Conservation (phyloP, 2,888 invertebrate genomes). For the Allacma fusca region DNA sequence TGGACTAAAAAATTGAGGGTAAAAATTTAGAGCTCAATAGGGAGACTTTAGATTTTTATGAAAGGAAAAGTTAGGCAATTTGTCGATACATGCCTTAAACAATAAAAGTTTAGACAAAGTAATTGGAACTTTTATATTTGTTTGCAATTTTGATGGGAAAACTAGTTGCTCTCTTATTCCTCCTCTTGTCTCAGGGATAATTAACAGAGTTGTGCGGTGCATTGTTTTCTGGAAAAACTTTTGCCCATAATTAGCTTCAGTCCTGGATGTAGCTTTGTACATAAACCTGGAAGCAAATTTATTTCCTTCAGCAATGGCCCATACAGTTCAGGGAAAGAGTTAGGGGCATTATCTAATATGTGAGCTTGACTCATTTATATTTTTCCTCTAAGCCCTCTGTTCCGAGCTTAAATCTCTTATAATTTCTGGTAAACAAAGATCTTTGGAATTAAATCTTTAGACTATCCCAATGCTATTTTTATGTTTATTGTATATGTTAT, state of each 20-base stretch:
- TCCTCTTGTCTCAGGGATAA: not conserved
- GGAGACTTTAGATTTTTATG: not conserved
- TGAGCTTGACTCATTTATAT: not conserved
- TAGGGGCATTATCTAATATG: too few relatives aligned
- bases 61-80: conserved; percentile 2
- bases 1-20: not conserved
- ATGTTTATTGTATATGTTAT: too few relatives aligned
- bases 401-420: not conserved
- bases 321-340: too few relatives aligned
- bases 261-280: not conserved
- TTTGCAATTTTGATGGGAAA: conserved; percentile 12
- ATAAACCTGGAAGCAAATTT: not conserved
- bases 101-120: conserved; percentile 1
- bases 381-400: not conserved
- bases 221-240: not conserved
- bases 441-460: too few relatives aligned
- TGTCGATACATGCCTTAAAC: conserved; percentile 13
- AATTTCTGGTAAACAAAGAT: too few relatives aligned
- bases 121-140: not conserved
- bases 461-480: too few relatives aligned
- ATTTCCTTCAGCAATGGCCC: not conserved
- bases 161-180: conserved; percentile 8
- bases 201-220: not conserved
- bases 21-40: not conserved
- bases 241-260: not conserved